Conservation (phyloP, 2,113 vertebrate genomes). For the Lepus americanus region DNA sequence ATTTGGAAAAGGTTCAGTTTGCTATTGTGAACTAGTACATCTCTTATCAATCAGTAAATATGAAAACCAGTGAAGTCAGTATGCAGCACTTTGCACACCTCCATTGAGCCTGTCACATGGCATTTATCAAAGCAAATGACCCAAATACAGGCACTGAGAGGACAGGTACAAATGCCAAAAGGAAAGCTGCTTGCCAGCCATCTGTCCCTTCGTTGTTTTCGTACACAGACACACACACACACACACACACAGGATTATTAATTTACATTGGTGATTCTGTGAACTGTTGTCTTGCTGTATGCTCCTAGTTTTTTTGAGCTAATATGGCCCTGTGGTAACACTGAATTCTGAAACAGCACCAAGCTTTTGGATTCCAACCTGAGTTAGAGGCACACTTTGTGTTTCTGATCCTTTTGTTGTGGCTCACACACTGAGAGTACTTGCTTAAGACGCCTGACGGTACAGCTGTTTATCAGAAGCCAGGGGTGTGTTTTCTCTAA, state of each 20-base stretch:
- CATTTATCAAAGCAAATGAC: constrained; percentile 87
- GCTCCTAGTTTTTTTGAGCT: constrained; percentile 63
- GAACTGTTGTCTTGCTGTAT: constrained; percentile 48
- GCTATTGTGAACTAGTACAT: constrained; percentile 56
- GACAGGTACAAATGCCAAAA: constrained; percentile 81
- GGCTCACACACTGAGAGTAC: not conserved
- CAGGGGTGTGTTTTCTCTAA: not conserved
- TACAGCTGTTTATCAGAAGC: constrained; percentile 43
- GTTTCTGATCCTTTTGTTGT: constrained; percentile 62
- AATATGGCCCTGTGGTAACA: not conserved
- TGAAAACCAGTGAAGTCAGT: constrained; percentile 46
- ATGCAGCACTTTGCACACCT: constrained; percentile 54
- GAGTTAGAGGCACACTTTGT: not conserved
- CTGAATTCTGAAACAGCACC: constrained; percentile 56
- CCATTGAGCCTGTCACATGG: constrained; percentile 80
- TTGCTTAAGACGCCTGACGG: constrained; percentile 55
- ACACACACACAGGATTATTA: constrained; percentile 63
- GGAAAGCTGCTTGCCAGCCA: constrained; percentile 86
- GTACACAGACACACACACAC: not conserved
- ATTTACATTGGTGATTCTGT: constrained; percentile 78
- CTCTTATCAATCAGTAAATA: constrained; percentile 69
- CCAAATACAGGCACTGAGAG: constrained; percentile 82
- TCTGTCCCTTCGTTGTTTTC: constrained; percentile 85
- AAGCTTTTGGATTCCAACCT: constrained; percentile 56
- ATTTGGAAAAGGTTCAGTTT: constrained; percentile 35